Conservation (phyloP, 2,888 invertebrate species). For the Zaprionus obscuricornis region DNA sequence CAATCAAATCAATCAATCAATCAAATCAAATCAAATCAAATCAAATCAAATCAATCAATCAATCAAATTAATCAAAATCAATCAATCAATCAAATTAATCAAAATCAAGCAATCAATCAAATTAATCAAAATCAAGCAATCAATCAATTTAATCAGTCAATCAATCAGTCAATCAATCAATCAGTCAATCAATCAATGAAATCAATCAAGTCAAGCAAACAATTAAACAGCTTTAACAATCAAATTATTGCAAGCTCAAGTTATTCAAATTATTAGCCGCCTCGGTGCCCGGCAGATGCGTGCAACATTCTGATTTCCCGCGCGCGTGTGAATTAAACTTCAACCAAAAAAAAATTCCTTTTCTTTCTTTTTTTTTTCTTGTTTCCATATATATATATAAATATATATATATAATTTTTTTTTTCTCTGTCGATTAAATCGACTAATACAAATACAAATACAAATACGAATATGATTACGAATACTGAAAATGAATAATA, state of each 20-base stretch:
- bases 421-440: no score
- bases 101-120: slow-evolving; percentile 5
- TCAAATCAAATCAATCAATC: neutral
- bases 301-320: slow-evolving; percentile 50
- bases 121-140: no score
- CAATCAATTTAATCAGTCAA: no score
- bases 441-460: no score
- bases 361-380: no score
- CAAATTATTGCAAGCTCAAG: no score
- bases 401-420: slow-evolving; percentile 6
- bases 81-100: slow-evolving; percentile 2
- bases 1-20: neutral
- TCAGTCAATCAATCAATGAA: neutral
- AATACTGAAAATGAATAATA: no score
- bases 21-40: no score
- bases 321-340: slow-evolving; percentile 26
- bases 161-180: neutral
- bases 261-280: slow-evolving; percentile 15
- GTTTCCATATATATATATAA: neutral
- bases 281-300: slow-evolving; percentile 45
- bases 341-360: no score
- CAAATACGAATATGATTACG: no score
- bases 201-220: slow-evolving; percentile 2
- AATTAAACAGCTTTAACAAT: slow-evolving; percentile 18
- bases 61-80: neutral